Percentiles rank a stretch among this genome's conserved stretches.
phyloP scores from a whole-genome alignment of 1,140 invertebrate species.

The Saccostrea glomerata region DNA sequence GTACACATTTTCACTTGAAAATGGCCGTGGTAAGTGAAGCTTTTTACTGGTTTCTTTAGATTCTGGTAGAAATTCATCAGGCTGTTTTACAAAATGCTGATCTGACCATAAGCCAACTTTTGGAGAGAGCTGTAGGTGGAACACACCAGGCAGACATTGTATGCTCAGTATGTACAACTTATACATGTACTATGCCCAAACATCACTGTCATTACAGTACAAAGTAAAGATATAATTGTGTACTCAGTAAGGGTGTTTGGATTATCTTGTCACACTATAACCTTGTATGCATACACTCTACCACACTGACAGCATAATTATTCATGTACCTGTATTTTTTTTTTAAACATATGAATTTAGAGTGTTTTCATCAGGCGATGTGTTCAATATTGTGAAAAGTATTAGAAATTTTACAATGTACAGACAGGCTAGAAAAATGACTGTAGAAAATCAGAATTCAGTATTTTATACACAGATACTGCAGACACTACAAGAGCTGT shows the following conservation, averaged over 20 bases:
- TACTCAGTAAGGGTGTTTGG: too few relatives aligned
- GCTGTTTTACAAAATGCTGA: slow-evolving; percentile 16
- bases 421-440: background rate
- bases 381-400: background rate
- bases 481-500: background rate
- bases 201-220: background rate
- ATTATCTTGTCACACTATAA: too few relatives aligned
- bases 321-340: too few relatives aligned
- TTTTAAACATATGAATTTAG: too few relatives aligned
- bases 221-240: too few relatives aligned
- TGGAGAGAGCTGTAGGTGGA: slow-evolving; percentile 6
- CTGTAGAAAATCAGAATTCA: background rate
- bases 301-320: too few relatives aligned
- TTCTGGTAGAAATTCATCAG: background rate
- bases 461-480: background rate
- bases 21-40: too few relatives aligned
- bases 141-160: slow-evolving; percentile 25
- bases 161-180: slow-evolving; percentile 26
- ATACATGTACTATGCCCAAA: background rate
- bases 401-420: background rate
- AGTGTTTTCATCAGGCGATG: background rate
- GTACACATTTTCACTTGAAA: too few relatives aligned
- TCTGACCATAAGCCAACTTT: background rate
- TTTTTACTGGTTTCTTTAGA: background rate
- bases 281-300: too few relatives aligned